A percentile compares a stretch with the other conserved stretches of the same genome.
Evolutionary conservation across 2,113 vertebrate species (phyloP).

Genomic region (Butorides virescens): DNA sequence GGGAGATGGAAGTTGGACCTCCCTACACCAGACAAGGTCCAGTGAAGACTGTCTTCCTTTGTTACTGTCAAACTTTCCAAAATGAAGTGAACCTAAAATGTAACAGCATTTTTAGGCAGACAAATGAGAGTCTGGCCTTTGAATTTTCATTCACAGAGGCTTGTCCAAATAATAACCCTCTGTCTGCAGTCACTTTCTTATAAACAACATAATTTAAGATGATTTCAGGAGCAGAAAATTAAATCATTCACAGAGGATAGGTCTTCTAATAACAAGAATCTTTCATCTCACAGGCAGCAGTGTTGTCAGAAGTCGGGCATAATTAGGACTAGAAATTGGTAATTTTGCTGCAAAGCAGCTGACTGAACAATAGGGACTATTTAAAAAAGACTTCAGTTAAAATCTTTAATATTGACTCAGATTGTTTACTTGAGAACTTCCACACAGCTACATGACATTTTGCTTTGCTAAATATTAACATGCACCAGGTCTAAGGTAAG

Average conservation of each 20-base stretch:
- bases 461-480: neutral
- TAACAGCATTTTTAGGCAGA: conserved; percentile 10
- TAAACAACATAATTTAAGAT: conserved; percentile 38
- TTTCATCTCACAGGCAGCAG: conserved; percentile 23
- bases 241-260: conserved; percentile 55
- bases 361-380: neutral
- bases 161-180: conserved; percentile 35
- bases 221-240: conserved; percentile 68
- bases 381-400: neutral
- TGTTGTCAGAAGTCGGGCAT: neutral
- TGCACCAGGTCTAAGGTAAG: neutral
- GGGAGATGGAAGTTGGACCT: neutral
- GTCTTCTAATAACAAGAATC: conserved; percentile 17
- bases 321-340: conserved; percentile 29
- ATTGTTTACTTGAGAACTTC: neutral
- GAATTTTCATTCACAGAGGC: conserved; percentile 25
- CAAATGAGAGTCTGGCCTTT: conserved; percentile 1
- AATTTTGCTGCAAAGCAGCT: conserved; percentile 1
- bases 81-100: conserved; percentile 56
- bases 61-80: conserved; percentile 49
- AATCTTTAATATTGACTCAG: neutral
- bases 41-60: conserved; percentile 17
- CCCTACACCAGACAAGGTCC: neutral
- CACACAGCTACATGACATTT: neutral
- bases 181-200: conserved; percentile 31